These are phyloP conservation scores for Eristalinus aeneus DNA, from an alignment of 2,888 invertebrate species.

Conservation along the genomic window DNA sequence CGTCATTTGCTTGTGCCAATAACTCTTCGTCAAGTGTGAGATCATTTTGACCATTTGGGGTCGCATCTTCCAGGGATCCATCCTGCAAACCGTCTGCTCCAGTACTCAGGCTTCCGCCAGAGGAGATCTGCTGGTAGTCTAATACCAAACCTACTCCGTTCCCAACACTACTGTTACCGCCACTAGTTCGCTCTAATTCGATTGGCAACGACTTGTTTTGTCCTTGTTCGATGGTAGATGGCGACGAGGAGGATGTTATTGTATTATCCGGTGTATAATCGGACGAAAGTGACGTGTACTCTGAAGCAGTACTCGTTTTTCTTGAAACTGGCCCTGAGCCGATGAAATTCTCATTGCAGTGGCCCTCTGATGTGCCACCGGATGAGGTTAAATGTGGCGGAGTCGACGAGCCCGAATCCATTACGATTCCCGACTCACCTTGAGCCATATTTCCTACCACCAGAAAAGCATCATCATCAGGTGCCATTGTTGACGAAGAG, in stretches of 20 bases:
- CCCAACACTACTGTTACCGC: constrained; percentile 11
- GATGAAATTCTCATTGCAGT: constrained; percentile 62
- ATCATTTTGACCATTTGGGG: constrained; percentile 59
- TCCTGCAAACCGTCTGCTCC: constrained; percentile 51
- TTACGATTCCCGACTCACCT: constrained; percentile 54
- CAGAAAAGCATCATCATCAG: constrained; percentile 44
- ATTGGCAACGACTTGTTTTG: constrained; percentile 51
- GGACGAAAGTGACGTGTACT: constrained; percentile 79
- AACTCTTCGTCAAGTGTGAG: constrained; percentile 52
- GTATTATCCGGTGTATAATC: constrained; percentile 83
- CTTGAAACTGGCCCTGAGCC: constrained; percentile 80
- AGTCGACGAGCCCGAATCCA: constrained; percentile 52
- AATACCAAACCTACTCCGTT: constrained; percentile 1
- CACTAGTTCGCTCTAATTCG: constrained; percentile 27
- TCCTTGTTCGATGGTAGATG: constrained; percentile 70
- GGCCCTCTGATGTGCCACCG: neutral
- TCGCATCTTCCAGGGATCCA: constrained; percentile 47
- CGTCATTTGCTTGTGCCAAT: constrained; percentile 4
- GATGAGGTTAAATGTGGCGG: constrained; percentile 35
- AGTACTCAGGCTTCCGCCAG: constrained; percentile 56
- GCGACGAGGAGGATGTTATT: constrained; percentile 75
- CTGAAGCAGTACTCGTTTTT: constrained; percentile 83
- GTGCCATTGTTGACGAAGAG: neutral
- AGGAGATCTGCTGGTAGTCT: constrained; percentile 48
- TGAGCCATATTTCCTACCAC: constrained; percentile 20